Evolutionary conservation across 2,888 invertebrate genomes (phyloP).

Genomic region (Agrotis ipsilon): DNA sequence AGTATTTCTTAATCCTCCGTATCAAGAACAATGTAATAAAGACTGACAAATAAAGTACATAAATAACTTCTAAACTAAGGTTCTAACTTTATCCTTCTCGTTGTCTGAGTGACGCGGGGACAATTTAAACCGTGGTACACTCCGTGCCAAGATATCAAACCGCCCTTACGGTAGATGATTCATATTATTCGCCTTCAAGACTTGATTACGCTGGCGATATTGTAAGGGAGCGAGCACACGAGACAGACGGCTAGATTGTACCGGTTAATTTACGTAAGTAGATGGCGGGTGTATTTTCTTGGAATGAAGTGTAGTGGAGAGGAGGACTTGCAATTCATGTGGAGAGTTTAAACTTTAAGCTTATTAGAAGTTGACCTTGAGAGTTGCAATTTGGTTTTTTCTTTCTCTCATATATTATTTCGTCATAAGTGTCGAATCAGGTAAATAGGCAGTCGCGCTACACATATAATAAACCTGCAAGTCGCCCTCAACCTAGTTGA

Average conservation of each 20-base stretch:
- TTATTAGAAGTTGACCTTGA: conserved; percentile 1
- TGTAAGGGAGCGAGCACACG: conserved; percentile 54
- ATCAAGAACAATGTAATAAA: conserved; percentile 53
- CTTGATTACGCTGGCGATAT: conserved; percentile 70
- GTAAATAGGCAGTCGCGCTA: too few species aligned
- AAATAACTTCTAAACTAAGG: conserved; percentile 61
- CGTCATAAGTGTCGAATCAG: background rate
- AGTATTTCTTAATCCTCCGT: conserved; percentile 32
- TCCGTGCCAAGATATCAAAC: conserved; percentile 67
- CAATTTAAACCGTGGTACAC: conserved; percentile 65
- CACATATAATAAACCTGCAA: too few species aligned
- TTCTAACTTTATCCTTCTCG: conserved; percentile 55
- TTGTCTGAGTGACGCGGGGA: conserved; percentile 60
- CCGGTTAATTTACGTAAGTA: conserved; percentile 33
- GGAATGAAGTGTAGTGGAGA: conserved; percentile 20
- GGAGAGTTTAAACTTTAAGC: conserved; percentile 7
- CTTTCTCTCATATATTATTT: background rate
- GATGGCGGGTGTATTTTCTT: conserved; percentile 9
- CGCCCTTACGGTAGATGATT: conserved; percentile 64
- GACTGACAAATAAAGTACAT: conserved; percentile 50
- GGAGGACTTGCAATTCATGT: conserved; percentile 7
- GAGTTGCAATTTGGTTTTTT: background rate
- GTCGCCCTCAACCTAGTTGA: too few species aligned
- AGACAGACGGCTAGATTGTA: conserved; percentile 31
- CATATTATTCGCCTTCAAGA: conserved; percentile 73